Percentiles rank a stretch among this genome's conserved stretches.
phyloP scores from a whole-genome alignment of 2,888 invertebrate species.

The Ptycholaimellus sp. region DNA sequence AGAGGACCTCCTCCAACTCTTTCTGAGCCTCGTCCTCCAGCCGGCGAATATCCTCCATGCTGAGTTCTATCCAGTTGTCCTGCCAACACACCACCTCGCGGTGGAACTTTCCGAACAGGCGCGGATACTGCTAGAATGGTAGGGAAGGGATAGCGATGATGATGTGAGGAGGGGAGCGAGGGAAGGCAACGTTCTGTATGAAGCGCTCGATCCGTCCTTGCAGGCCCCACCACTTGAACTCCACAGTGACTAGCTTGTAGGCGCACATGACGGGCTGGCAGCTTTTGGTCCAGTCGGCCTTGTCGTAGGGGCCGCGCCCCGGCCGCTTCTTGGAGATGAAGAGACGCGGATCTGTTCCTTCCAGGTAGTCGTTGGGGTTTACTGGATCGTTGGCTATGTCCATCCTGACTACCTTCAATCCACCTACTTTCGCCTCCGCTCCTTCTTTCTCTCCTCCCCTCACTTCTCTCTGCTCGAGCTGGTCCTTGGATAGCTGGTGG shows the following conservation, averaged over 20 bases:
- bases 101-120: slow-evolving; percentile 91
- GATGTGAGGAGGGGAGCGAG: neutral
- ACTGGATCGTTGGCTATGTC: slow-evolving; percentile 70
- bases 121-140: slow-evolving; percentile 29
- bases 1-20: slow-evolving; percentile 54
- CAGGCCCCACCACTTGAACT: slow-evolving; percentile 96
- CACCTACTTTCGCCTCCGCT: too few species aligned
- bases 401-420: slow-evolving; percentile 59
- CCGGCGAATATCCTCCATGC: slow-evolving; percentile 87
- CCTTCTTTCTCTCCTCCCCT: too few species aligned
- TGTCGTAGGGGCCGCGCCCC: too few species aligned
- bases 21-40: slow-evolving; percentile 83
- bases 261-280: slow-evolving; percentile 58
- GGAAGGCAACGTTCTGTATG: neutral
- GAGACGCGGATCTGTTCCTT: slow-evolving; percentile 50
- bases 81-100: slow-evolving; percentile 97
- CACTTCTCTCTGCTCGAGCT: slow-evolving; percentile 54
- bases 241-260: slow-evolving; percentile 83
- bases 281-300: slow-evolving; percentile 14
- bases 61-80: slow-evolving; percentile 89
- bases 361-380: slow-evolving; percentile 11
- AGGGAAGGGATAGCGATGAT: neutral
- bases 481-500: slow-evolving; percentile 66
- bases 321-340: slow-evolving; percentile 66
- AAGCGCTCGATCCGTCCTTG: slow-evolving; percentile 44